These are phyloP conservation scores for Cossypha polioptera DNA, from an alignment of 2,797 vertebrate species.

Conservation along the genomic window DNA sequence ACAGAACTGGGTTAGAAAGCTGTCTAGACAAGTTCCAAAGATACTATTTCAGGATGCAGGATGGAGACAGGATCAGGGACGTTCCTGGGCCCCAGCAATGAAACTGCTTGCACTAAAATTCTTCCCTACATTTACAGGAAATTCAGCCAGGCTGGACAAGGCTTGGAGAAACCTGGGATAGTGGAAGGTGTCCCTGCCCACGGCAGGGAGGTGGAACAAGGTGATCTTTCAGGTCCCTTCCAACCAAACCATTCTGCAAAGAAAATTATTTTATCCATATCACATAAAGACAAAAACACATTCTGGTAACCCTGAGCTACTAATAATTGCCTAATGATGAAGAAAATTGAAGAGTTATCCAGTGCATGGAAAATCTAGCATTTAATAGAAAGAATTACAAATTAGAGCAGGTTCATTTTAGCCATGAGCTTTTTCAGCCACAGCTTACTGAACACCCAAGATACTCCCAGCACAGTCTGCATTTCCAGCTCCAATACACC, in stretches of 20 bases:
- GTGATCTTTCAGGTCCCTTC: background rate
- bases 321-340: background rate
- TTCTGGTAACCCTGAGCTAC: background rate
- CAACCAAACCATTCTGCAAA: background rate
- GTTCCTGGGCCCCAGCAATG: background rate
- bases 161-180: background rate
- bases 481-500: background rate
- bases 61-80: background rate
- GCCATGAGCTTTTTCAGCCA: background rate
- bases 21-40: background rate
- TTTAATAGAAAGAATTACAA: background rate
- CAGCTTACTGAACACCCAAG: background rate
- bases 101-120: background rate
- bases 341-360: background rate
- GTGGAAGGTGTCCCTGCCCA: background rate
- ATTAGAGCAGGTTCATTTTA: background rate
- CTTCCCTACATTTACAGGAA: background rate
- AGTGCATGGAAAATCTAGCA: background rate
- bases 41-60: background rate
- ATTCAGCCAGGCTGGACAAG: background rate
- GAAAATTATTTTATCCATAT: accelerated
- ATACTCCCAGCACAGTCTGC: background rate
- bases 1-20: background rate
- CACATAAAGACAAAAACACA: background rate
- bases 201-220: background rate